These are phyloP conservation scores for Spermophilus dauricus DNA, from an alignment of 2,113 vertebrate species.

Conservation along the genomic window DNA sequence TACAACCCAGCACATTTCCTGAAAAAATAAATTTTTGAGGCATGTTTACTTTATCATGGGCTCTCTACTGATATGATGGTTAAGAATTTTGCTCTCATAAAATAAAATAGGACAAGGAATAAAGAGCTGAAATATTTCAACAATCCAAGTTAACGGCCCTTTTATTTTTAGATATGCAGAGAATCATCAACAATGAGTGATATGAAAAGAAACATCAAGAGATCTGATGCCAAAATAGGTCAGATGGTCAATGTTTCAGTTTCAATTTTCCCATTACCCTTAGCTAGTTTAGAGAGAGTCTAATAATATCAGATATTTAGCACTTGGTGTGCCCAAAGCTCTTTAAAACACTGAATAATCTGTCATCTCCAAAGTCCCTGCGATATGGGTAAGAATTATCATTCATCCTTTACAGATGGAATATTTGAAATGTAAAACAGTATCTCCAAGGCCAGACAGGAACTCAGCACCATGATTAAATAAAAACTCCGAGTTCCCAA, in stretches of 20 bases:
- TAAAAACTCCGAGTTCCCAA: conserved; percentile 76
- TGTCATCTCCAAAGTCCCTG: conserved; percentile 11
- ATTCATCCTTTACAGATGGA: conserved; percentile 75
- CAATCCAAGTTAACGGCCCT: conserved; percentile 59
- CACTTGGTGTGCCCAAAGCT: neutral
- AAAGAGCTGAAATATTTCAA: conserved; percentile 44
- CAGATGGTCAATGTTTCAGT: conserved; percentile 27
- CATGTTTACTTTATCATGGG: conserved; percentile 54
- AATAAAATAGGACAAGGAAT: conserved; percentile 60
- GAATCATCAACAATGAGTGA: neutral
- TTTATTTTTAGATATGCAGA: conserved; percentile 39
- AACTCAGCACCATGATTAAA: conserved; percentile 73
- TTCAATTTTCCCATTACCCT: neutral
- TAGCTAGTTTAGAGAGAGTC: neutral
- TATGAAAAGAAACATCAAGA: neutral
- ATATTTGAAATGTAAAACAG: conserved; percentile 81
- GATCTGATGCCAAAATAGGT: neutral
- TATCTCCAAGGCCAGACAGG: conserved; percentile 75
- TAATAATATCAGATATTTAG: conserved; percentile 41
- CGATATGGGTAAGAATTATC: conserved; percentile 51
- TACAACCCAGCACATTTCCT: conserved; percentile 41
- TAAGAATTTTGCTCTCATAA: conserved; percentile 56
- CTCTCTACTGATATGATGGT: conserved; percentile 9
- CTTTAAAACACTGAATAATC: conserved; percentile 69
- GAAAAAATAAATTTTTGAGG: conserved; percentile 33